Evolutionary conservation across 2,888 invertebrate species (phyloP).

Genomic region (Tipula unca): DNA sequence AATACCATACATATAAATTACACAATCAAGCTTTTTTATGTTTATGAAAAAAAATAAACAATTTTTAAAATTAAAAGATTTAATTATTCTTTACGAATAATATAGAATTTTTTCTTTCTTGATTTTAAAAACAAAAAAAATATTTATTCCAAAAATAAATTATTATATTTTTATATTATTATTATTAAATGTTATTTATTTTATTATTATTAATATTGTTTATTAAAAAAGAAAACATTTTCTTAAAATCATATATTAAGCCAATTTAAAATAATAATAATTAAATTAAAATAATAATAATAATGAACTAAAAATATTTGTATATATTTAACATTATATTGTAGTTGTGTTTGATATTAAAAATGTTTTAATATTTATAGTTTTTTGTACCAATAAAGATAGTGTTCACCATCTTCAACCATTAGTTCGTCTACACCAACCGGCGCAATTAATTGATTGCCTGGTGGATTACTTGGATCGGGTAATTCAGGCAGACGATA

Average conservation of each 20-base stretch:
- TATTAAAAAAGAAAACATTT: not conserved
- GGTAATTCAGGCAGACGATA: constrained; percentile 74
- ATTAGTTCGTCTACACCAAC: constrained; percentile 82
- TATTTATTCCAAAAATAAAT: constrained; percentile 14
- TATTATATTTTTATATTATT: not conserved
- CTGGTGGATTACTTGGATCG: constrained; percentile 71
- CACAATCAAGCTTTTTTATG: not conserved
- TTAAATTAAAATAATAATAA: not conserved
- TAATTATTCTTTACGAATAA: not conserved
- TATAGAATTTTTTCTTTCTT: not conserved
- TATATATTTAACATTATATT: not conserved
- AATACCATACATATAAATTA: not conserved
- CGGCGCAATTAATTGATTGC: constrained; percentile 79
- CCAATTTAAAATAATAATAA: not conserved
- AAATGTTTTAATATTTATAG: constrained; percentile 48
- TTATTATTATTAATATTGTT: not conserved
- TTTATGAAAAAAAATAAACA: not conserved
- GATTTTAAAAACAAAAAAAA: not conserved
- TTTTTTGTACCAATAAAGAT: constrained; percentile 89
- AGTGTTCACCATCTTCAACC: constrained; percentile 81
- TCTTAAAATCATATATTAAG: not conserved
- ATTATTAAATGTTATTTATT: not conserved
- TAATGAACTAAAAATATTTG: not conserved
- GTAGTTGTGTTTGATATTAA: not conserved
- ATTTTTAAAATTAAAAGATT: not conserved